Conservation (phyloP, 2,113 vertebrate genomes). For the Halcyon senegalensis region DNA sequence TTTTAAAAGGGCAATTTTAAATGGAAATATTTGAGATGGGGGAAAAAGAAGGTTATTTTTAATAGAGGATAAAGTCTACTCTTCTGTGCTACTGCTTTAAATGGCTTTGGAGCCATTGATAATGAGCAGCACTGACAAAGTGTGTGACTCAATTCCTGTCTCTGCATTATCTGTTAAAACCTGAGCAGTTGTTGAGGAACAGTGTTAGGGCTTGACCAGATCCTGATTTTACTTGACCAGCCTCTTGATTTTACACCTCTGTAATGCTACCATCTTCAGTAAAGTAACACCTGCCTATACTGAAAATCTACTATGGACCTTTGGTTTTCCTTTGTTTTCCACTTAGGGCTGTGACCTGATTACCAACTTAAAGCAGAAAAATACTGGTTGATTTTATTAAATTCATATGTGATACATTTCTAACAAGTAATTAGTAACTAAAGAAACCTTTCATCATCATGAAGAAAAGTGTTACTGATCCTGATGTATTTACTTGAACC, state of each 20-base stretch:
- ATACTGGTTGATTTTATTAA: background rate
- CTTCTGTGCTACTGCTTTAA: background rate
- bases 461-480: background rate
- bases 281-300: background rate
- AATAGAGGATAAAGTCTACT: background rate
- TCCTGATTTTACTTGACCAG: background rate
- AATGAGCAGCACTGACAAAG: background rate
- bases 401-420: background rate
- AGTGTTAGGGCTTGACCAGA: background rate
- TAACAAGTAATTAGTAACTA: background rate
- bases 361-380: background rate
- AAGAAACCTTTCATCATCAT: background rate
- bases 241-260: background rate
- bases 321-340: background rate
- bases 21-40: background rate
- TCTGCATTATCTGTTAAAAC: background rate
- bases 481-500: background rate
- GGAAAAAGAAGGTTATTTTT: background rate
- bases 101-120: background rate
- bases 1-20: background rate
- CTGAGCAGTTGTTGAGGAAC: background rate
- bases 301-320: background rate
- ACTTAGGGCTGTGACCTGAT: background rate
- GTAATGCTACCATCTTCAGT: background rate
- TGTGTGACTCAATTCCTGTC: fast-evolving